A percentile compares a stretch with the other conserved stretches of the same genome.
phyloP scores from a whole-genome alignment of 2,888 invertebrate species.

The Sesia apiformis region DNA sequence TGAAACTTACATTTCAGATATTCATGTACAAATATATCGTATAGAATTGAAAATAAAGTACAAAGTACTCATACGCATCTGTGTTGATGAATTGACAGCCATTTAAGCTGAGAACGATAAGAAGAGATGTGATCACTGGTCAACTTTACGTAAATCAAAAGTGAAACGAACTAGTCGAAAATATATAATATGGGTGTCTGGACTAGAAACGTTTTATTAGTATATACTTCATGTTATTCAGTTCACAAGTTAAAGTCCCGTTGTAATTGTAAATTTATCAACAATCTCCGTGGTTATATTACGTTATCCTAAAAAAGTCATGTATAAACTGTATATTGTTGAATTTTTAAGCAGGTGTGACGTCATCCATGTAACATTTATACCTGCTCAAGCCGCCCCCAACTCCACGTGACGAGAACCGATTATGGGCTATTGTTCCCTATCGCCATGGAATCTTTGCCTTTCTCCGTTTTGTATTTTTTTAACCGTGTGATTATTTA shows the following conservation, averaged over 20 bases:
- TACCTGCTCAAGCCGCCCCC: conserved; percentile 14
- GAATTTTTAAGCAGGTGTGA: not conserved
- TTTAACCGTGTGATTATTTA: too few species aligned
- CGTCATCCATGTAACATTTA: not conserved
- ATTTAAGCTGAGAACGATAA: too few species aligned
- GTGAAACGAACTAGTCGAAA: too few species aligned
- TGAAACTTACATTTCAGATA: too few species aligned
- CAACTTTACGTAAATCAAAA: too few species aligned
- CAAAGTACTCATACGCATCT: too few species aligned
- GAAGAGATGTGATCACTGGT: too few species aligned
- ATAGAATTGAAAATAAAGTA: too few species aligned
- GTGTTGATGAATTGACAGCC: too few species aligned
- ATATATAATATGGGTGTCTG: too few species aligned
- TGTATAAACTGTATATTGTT: not conserved
- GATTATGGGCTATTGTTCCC: conserved; percentile 49
- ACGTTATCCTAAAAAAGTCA: not conserved
- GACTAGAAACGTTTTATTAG: not conserved
- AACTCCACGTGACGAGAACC: conserved; percentile 46
- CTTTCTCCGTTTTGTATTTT: too few species aligned
- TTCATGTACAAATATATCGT: too few species aligned
- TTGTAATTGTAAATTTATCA: not conserved
- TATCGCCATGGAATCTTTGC: conserved; percentile 15
- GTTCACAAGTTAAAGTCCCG: not conserved
- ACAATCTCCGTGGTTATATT: not conserved
- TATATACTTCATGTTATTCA: not conserved